Evolutionary conservation across 2,113 vertebrate species (phyloP), one percentile per base, ranked within the genome.

Genomic region (Hassar affinis): DNA sequence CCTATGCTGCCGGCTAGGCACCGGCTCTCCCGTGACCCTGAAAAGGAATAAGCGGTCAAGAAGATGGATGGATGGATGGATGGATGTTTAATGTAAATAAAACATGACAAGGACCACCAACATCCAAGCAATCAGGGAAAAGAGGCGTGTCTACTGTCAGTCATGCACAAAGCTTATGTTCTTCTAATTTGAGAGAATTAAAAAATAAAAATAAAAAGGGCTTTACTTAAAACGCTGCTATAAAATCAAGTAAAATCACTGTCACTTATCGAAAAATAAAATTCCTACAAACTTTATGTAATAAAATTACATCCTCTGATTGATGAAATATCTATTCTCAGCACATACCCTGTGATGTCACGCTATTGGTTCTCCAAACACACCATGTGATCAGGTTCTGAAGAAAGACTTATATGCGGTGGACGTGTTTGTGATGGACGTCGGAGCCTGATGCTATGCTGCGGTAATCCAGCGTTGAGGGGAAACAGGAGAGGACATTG

Each of bases 381-480:
- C 6, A 51, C 47, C 47, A 51, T 75, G 47, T 52, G 71, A 75
- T 51, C 71, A 10, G 25, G 20, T 69, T 25, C 18, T 69, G 66
- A 42, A 11, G 66, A 69, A 45, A 42, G 25, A 4, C 9, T 42
- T 11, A 6, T 2, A 35, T 35, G 15, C 10, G 62, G 33, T 33
- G 1, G 30, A 64, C 30, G 61, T 33, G 4, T 35, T 33, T 64
- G 6, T 6, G 9, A 18, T 25, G 10, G 66, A 69, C 38, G 17
- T 68, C 30, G 15, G 3, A 20, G 10, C n/a, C 33, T 35, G 56
- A 35, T 1, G n/a, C 56, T 0, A 1, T 18, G 15, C 66, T 57
- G 51, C 81, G 69, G 59, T 80, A 75, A 78, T 78, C 82, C 82
- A 38, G 78, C 35, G n/a, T 35, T 25, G 76, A 57, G 45, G 64